Base-by-base conservation (phyloP, 1,140 invertebrate species). In the Chionoecetes opilio region DNA sequence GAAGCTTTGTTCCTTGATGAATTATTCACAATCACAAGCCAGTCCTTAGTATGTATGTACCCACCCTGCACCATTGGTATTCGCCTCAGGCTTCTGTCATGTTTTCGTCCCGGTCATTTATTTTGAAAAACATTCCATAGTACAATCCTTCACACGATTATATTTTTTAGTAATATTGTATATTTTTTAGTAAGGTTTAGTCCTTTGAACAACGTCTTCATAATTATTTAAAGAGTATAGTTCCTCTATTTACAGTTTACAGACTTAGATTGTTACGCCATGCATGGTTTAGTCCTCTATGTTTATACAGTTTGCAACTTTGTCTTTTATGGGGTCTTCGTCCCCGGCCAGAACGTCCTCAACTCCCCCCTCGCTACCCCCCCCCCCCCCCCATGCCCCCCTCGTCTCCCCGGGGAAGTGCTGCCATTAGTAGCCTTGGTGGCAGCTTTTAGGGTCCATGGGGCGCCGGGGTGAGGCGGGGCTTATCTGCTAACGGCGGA, bases 401-500 rank as follows among this genome's bases (percentile, higher is more conserved):
- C 63, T 75, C 63, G 63, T n/a, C 63, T 75, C 63, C 63, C 63
- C 63, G 46, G 46, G 46, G 46, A 53, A 53, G 46, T 53, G 46
- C n/a, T 26, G 63, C 63, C 63, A 75, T 75, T 75, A 75, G 63
- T 75, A 75, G 63, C 63, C 63, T 75, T n/a, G 21, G 63, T 75
- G 63, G 63, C 63, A 75, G 63, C 63, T 75, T 75, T 75, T 75
- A 75, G 63, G 21, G 63, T 75, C 63, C n/a, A n/a, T 5, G 63
- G 63, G 63, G 21, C 63, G n/a, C 63, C 21, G 63, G 21, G 11
- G 11, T 75, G n/a, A 75, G 63, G 63, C n/a, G 63, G 63, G n/a
- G 63, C 63, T 75, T 75, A 75, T 75, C 63, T 75, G 21, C 63
- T 75, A 75, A 75, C 63, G 63, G 63, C 63, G 63, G 63, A 75